Conservation (phyloP, 2,888 invertebrate genomes). For the Bellardia bayeri region DNA sequence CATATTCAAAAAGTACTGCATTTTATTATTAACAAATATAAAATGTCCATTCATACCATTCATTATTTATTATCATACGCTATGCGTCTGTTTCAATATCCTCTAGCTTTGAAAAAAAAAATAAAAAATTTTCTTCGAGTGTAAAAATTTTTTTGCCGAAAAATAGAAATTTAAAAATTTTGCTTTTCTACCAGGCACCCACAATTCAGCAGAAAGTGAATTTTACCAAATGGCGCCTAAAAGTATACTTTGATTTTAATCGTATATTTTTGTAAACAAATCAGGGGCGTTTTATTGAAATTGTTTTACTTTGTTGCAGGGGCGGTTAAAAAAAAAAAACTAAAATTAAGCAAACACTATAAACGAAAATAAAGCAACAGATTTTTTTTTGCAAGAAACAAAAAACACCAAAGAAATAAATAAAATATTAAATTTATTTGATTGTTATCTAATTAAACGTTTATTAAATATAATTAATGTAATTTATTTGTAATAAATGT, state of each 20-base stretch:
- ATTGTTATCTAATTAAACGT: slow-evolving; percentile 47
- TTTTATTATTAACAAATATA: no score
- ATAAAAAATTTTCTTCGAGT: no score
- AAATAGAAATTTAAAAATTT: neutral
- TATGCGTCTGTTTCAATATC: no score
- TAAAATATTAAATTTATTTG: slow-evolving; percentile 44
- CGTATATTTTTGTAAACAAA: neutral
- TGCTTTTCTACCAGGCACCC: neutral
- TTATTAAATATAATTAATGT: slow-evolving; percentile 56
- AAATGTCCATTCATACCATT: no score
- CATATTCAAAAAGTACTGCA: no score
- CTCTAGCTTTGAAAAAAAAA: no score
- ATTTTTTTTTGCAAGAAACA: slow-evolving; percentile 12
- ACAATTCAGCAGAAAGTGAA: neutral
- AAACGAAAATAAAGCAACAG: neutral
- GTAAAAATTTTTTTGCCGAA: no score
- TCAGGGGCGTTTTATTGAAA: slow-evolving; percentile 1
- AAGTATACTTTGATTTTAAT: slow-evolving; percentile 17
- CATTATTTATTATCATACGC: no score
- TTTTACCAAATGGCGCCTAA: neutral
- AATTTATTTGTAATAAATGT: slow-evolving; percentile 70
- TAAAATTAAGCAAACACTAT: neutral
- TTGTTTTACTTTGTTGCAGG: no score
- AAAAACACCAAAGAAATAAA: slow-evolving; percentile 50
- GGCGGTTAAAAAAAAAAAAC: neutral